These are phyloP conservation scores for Cinclus mexicanus DNA, from an alignment of 2,113 vertebrate species.

Conservation along the genomic window DNA sequence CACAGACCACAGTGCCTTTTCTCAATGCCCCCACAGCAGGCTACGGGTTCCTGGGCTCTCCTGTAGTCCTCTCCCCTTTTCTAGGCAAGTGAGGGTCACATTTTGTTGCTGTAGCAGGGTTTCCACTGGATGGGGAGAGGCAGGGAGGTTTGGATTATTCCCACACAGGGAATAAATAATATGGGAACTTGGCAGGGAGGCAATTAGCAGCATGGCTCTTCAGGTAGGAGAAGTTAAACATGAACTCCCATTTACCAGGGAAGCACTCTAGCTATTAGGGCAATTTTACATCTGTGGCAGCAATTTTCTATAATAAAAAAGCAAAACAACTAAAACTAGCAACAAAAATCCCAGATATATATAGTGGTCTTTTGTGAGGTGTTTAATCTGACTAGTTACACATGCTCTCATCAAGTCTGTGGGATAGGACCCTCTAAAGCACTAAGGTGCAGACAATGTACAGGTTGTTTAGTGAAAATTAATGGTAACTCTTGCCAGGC, in stretches of 20 bases:
- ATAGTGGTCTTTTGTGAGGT: background rate
- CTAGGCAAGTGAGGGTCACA: background rate
- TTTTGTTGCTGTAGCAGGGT: background rate
- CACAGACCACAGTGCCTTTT: background rate
- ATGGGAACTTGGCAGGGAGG: background rate
- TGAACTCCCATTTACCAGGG: background rate
- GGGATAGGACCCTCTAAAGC: background rate
- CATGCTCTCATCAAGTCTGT: rapidly evolving
- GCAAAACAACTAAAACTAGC: background rate
- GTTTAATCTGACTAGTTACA: background rate
- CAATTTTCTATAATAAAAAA: background rate
- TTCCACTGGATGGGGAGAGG: background rate
- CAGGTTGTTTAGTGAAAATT: background rate
- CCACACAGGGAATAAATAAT: background rate
- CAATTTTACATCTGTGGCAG: background rate
- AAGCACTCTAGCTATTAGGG: background rate
- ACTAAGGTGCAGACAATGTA: background rate
- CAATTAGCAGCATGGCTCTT: background rate
- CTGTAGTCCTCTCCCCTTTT: background rate
- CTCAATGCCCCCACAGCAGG: background rate
- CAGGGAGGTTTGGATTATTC: background rate
- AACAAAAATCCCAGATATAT: background rate
- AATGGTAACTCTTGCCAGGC: background rate
- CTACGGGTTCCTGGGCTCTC: rapidly evolving
- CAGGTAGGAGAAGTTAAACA: background rate